Evolutionary conservation across 1,140 invertebrate species (phyloP).

Genomic region (Reticulitermes speratus): DNA sequence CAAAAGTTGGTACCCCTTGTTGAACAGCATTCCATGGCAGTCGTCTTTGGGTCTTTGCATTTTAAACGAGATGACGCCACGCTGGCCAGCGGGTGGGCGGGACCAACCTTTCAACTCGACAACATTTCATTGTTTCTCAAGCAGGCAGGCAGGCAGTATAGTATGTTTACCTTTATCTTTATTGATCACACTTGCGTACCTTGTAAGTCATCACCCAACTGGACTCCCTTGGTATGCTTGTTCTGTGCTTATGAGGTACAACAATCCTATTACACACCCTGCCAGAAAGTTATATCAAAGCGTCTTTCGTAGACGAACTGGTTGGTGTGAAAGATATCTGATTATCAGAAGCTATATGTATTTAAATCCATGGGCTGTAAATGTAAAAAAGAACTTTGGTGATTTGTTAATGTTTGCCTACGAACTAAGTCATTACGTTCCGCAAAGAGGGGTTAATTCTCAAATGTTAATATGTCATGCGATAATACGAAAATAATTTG

Average conservation of each 20-base stretch:
- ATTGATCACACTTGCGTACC: conserved; percentile 25
- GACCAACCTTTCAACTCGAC: conserved; percentile 17
- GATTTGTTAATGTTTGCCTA: background rate
- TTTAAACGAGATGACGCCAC: conserved; percentile 15
- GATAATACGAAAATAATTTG: too few species aligned
- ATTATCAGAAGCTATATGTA: background rate
- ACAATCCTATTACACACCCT: background rate
- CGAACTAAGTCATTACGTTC: background rate
- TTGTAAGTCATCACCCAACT: conserved; percentile 25
- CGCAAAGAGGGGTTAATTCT: background rate
- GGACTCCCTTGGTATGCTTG: background rate
- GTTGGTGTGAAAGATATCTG: background rate
- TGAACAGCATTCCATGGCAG: conserved; percentile 9
- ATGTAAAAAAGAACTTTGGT: background rate
- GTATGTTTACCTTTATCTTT: conserved; percentile 29
- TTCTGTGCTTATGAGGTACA: background rate
- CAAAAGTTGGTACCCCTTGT: background rate
- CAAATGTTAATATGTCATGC: background rate
- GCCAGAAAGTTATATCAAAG: background rate
- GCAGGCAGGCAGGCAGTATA: conserved; percentile 7
- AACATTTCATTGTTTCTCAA: conserved; percentile 24
- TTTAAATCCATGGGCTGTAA: background rate
- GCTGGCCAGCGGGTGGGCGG: conserved; percentile 1
- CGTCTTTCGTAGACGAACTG: background rate
- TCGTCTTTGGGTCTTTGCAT: background rate